These are phyloP conservation scores for Myxocyprinus asiaticus DNA, from an alignment of 2,113 vertebrate genomes.

Conservation along the genomic window DNA sequence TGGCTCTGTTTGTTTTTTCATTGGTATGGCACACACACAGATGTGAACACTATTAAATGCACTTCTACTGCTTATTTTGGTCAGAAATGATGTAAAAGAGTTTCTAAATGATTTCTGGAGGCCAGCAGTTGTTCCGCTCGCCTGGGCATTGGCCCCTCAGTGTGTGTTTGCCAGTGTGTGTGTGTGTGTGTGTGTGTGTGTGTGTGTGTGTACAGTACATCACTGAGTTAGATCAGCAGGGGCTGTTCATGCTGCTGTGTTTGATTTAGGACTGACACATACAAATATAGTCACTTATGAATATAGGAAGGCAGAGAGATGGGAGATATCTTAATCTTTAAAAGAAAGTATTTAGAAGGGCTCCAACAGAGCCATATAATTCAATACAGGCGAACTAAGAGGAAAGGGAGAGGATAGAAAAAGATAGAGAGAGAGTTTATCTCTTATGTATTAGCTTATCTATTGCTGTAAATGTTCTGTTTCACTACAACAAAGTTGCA, in stretches of 20 bases:
- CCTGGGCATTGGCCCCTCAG: constrained; percentile 7
- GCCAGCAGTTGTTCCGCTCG: constrained; percentile 20
- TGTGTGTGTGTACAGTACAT: background rate
- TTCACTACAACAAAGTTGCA: no score
- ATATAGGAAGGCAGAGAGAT: constrained; percentile 18
- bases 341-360: background rate
- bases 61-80: constrained; percentile 33
- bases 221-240: constrained; percentile 1
- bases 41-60: constrained; percentile 35
- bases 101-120: constrained; percentile 35
- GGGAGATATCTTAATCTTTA: constrained; percentile 29
- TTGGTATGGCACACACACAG: constrained; percentile 42
- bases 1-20: constrained; percentile 45
- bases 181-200: constrained; percentile 15
- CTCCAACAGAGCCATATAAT: background rate
- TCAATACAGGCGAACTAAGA: background rate
- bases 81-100: constrained; percentile 19
- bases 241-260: constrained; percentile 33
- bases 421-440: no score
- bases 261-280: constrained; percentile 33
- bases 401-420: background rate
- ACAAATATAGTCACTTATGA: constrained; percentile 32
- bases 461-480: no score
- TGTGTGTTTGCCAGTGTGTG: constrained; percentile 16
- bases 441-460: no score